Percentiles rank a stretch among this genome's conserved stretches.
Evolutionary conservation across 2,888 invertebrate genomes (phyloP).

Genomic region (Digitonthophagus gazella): DNA sequence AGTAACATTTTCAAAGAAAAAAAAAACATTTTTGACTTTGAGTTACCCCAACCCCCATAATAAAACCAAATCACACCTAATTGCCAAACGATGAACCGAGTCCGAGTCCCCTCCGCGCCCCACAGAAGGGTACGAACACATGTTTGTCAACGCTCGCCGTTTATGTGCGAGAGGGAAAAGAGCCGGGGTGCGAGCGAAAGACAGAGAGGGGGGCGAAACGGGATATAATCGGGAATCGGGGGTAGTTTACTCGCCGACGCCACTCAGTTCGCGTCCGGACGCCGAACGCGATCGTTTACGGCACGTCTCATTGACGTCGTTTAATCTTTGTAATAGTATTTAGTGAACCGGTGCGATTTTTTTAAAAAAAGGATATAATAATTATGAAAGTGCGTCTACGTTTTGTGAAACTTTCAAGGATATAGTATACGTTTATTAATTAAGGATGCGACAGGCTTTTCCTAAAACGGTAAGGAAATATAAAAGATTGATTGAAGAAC

Average conservation of each 20-base stretch:
- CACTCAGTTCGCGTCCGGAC: not conserved
- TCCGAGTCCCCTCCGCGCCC: not conserved
- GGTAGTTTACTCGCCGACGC: conserved; percentile 13
- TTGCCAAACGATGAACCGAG: not conserved
- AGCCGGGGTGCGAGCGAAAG: not conserved
- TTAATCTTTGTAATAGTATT: not conserved
- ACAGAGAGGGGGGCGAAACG: conserved; percentile 1
- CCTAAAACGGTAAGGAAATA: conserved; percentile 24
- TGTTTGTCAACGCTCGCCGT: conserved; percentile 8
- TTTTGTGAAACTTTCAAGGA: not conserved
- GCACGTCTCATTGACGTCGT: not conserved
- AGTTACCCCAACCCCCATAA: not conserved
- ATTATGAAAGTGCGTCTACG: conserved; percentile 2
- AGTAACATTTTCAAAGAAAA: not conserved
- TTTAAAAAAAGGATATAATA: not conserved
- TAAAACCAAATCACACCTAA: not conserved
- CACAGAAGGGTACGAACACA: conserved; percentile 3
- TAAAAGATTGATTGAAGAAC: not conserved
- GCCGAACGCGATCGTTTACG: conserved; percentile 1
- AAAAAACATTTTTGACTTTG: not conserved
- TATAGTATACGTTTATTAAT: conserved; percentile 12
- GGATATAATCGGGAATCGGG: conserved; percentile 8
- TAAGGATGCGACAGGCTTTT: conserved; percentile 26
- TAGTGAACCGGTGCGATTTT: not conserved
- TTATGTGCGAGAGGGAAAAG: not conserved